Evolutionary conservation across 2,113 vertebrate species (phyloP), one percentile per base, ranked within the genome.

Genomic region (Cyprinodon brontotheroides): DNA sequence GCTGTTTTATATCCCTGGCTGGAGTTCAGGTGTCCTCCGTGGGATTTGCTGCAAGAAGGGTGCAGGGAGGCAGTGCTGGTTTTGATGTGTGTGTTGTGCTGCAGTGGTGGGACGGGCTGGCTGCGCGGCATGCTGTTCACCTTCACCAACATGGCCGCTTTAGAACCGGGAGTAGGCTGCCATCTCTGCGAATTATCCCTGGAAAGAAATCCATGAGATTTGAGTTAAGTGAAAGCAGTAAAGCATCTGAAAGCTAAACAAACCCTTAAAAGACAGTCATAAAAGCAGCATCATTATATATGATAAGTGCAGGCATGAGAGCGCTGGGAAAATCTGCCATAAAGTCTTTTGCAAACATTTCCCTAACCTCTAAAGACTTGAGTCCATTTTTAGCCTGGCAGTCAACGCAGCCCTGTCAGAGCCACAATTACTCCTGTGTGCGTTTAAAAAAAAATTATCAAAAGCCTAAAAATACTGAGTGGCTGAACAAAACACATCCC

Each of bases 111-210:
- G 53, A 66, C 89, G 73, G 93, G 85, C 3, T 92, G 88, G 81
- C 80, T 93, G 78, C 92, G 92, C 75, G 92, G 81, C 80, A 92
- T 88, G 81, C 95, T 96, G 89, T 95, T 96, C 69, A 97, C 95
- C 89, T 97, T 97, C 78, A 97, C 96, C 88, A 97, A 83, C 96
- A 96, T 96, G 69, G 96, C 91, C 65, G 96, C 95, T 91, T 96
- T 97, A 0, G 96, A 96, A 50, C 96, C 95, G 37, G 95, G 95
- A 36, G 90, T 61, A 43, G 96, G 96, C 89, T 96, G 96, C 96
- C 96, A 96, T 72, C 93, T 93, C 75, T 94, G 93, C 82, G 93
- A 86, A 40, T 85, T 72, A 65, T 95, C 94, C 73, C 94, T 96
- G 81, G 71, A 53, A 36, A 65, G 45, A 86, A 20, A 81, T 74